Evolutionary conservation across 2,113 vertebrate genomes (phyloP).

Genomic region (Amphiprion percula): DNA sequence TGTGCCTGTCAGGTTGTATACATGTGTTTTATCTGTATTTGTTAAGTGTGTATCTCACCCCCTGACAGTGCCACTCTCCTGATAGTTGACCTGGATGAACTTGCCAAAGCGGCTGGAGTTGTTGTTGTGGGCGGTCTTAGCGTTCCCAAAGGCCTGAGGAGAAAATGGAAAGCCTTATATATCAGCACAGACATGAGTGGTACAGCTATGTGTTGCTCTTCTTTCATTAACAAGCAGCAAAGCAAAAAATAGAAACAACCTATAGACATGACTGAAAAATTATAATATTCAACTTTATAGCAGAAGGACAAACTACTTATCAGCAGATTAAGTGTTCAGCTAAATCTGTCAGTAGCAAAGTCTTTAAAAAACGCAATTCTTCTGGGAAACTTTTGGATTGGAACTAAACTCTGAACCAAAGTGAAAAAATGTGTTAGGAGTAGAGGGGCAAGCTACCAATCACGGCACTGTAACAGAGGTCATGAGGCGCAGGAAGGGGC

Average conservation of each 20-base stretch:
- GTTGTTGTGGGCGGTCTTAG: constrained; percentile 98
- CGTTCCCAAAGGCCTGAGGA: constrained; percentile 96
- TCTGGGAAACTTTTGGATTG: constrained; percentile 14
- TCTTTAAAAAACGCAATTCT: not conserved
- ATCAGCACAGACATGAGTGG: constrained; percentile 6
- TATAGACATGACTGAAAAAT: not conserved
- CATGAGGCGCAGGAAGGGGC: constrained; percentile 41
- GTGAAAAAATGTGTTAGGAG: constrained; percentile 42
- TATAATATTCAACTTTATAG: not conserved
- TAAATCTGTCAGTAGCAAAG: not conserved
- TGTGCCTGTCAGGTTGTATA: not conserved
- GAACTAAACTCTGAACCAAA: constrained; percentile 33
- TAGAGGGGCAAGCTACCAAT: constrained; percentile 49
- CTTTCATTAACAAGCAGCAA: not conserved
- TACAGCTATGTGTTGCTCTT: not conserved
- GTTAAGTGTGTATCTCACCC: constrained; percentile 88
- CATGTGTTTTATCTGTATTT: not conserved
- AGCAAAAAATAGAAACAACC: not conserved
- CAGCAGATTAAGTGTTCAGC: not conserved
- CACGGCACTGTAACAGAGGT: constrained; percentile 43
- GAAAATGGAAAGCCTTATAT: constrained; percentile 12
- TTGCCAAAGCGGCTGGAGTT: constrained; percentile 99
- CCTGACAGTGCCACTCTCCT: constrained; percentile 95
- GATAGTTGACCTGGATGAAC: constrained; percentile 98
- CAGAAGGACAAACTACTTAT: not conserved